Base-by-base conservation (phyloP, 2,113 vertebrate species). In the Epinephelus cyanopodus region DNA sequence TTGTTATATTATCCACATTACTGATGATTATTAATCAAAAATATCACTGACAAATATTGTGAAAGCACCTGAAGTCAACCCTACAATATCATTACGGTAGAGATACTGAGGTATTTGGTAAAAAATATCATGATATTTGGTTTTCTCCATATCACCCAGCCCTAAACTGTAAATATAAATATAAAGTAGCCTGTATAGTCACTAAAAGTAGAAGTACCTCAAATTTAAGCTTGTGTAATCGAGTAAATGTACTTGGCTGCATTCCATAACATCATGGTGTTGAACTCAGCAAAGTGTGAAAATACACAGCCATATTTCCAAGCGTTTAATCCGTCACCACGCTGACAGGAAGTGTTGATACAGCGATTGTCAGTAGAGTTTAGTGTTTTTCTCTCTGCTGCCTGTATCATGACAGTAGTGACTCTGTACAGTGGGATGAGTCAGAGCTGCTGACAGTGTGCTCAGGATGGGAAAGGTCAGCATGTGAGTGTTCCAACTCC, bases 371-470 rank as follows among this genome's bases (percentile, higher is more conserved):
- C 21, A 64, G 29, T 17, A 50, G 21, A n/a, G 25, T 37, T 37
- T 11, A 21, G 10, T 45, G 39, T 21, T 37, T 45, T 23, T 29
- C 29, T 21, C 12, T 29, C 29, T 29, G 29, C 29, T 29, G 29
- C 29, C 29, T 76, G 23, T 61, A 5, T 25, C 0, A 8, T 79
- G 50, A 86, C 68, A 74, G 85, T 17, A 47, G 86, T 58, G 74
- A 42, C 52, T 84, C 27, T 79, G 61, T 74, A 61, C 17, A 21
- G 37, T 62, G 61, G 72, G 73, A 70, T 87, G 87, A 86, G 76
- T 86, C 86, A 85, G 68, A 89, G 79, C 87, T 70, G 87, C 78
- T 84, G 67, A 82, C 56, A 48, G 65, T 23, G 42, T 8, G 45
- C 17, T 78, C 42, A 29, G 56, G 48, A 84, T 58, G 54, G 58